phyloP scores from a whole-genome alignment of 2,888 invertebrate genomes.

The Drosophila fulvimacula region DNA sequence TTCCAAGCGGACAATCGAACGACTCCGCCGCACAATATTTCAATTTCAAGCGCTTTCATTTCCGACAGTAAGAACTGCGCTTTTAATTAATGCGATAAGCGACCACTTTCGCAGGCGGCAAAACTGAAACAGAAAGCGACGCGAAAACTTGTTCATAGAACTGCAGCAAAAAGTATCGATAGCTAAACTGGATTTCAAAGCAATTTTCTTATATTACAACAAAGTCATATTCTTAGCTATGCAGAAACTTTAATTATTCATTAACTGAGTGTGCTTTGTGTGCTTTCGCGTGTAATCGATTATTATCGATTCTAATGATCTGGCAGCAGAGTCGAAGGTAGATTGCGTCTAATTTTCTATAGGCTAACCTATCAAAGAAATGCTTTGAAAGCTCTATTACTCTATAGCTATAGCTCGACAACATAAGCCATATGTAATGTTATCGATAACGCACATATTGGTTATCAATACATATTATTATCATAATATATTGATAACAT shows the following conservation, averaged over 20 bases:
- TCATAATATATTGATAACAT: too few relatives aligned
- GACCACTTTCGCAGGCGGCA: conserved; percentile 14
- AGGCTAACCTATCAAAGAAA: too few relatives aligned
- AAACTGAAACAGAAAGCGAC: conserved; percentile 15
- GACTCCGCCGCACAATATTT: conserved; percentile 35
- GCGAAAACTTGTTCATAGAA: conserved; percentile 13
- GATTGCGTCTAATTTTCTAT: neutral
- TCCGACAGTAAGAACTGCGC: conserved; percentile 25
- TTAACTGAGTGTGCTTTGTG: neutral
- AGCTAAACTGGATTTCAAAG: neutral
- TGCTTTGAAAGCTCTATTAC: too few relatives aligned
- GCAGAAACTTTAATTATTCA: neutral
- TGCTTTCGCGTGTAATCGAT: conserved; percentile 1
- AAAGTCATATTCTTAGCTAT: neutral
- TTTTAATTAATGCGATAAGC: conserved; percentile 47
- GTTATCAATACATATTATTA: too few relatives aligned
- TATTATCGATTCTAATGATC: neutral
- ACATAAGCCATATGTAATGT: neutral
- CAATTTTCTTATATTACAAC: neutral
- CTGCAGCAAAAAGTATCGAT: conserved; percentile 3
- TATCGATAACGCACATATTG: neutral
- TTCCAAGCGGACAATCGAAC: conserved; percentile 37
- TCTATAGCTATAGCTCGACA: neutral
- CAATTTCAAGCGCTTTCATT: conserved; percentile 31
- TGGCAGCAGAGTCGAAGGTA: neutral